Evolutionary conservation across 2,797 vertebrate species (phyloP), one percentile per base, ranked within the genome.

Genomic region (Taeniopygia guttata): DNA sequence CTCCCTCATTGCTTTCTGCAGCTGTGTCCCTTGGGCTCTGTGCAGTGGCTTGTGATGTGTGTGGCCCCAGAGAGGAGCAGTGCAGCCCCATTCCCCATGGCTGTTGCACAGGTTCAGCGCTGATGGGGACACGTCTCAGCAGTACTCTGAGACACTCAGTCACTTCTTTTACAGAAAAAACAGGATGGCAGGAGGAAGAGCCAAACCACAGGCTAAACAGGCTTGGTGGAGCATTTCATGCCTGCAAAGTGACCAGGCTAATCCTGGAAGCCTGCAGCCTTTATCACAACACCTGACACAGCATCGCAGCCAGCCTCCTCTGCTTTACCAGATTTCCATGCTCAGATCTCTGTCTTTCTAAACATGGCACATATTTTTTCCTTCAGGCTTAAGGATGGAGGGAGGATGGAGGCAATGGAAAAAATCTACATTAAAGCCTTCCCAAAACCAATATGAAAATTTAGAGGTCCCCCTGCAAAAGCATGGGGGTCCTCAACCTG

Each of bases 51-150:
- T 66, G 69, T 76, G 66, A 15, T 55, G 20, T 46, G 16, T 6
- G 56, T 34, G 79, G 19, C 10, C 10, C 0, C 10, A 16, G 80
- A 54, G 62, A 54, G 60, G 29, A 43, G 68, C 2, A 0, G 42
- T 46, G 60, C 54, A 32, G 72, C 13, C 13, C 21, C 2, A 5
- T 21, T 8, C 5, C 23, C 1, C 5, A 4, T 4, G 80, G 73
- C 64, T 1, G 2, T 5, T 45, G 32, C 23, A 7, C 43, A 17
- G 13, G n/a, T 63, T 66, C 2, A 0, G 23, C 0, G 0, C 56
- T 17, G 42, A 2, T 9, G 36, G 51, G 34, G 58, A 19, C 18
- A 4, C 2, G 0, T n/a, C 15, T 34, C 2, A 0, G 36, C 38
- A 32, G 13, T 42, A 2, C 40, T 43, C 19, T 1, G 14, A 43